Evolutionary conservation across 2,888 invertebrate genomes (phyloP), one percentile per base, ranked within the genome.

Genomic region (Schizotus pectinicornis): DNA sequence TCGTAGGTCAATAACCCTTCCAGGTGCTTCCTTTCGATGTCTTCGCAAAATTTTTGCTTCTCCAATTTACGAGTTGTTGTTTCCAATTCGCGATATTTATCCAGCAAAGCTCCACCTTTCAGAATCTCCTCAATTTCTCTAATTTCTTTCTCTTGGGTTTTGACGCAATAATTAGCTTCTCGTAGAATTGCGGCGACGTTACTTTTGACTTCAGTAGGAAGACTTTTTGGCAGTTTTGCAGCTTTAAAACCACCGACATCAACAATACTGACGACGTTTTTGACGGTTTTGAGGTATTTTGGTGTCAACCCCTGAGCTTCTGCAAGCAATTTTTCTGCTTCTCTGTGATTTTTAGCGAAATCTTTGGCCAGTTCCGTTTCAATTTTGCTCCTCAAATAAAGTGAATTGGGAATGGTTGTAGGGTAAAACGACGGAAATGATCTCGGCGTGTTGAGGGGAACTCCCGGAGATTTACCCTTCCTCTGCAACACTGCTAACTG

Each of bases 11-110:
- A 77, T 67, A 84, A 80, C 1, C 85, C 86, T 68, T 82, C 74
- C 36, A 86, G 72, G 75, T 86, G 86, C 73, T 86, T 86, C 64
- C 76, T 81, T 78, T 86, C 83, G 59, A 86, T 84, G 38, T 83
- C 81, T 53, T 82, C 76, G 31, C 85, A 62, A 46, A 82, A 74
- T 68, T 83, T 79, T 68, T 80, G 80, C 72, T 84, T 81, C 45
- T 73, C 78, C 66, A 81, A 78, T 70, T 81, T 76, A 39, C 83
- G 80, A 46, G 81, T 77, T 56, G 80, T 77, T 52, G 81, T 78
- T 66, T 82, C 79, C 22, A 85, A 59, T 63, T 79, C 77, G 60
- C 81, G 79, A 35, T 82, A 72, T 68, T 78, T 80, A 0, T 73
- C 65, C 7, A 79, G 74, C 68, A 82, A 81, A 61, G 75, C 79